A percentile compares a stretch with the other conserved stretches of the same genome.
Conservation (phyloP, 2,113 vertebrate species). For the Gadus macrocephalus region DNA sequence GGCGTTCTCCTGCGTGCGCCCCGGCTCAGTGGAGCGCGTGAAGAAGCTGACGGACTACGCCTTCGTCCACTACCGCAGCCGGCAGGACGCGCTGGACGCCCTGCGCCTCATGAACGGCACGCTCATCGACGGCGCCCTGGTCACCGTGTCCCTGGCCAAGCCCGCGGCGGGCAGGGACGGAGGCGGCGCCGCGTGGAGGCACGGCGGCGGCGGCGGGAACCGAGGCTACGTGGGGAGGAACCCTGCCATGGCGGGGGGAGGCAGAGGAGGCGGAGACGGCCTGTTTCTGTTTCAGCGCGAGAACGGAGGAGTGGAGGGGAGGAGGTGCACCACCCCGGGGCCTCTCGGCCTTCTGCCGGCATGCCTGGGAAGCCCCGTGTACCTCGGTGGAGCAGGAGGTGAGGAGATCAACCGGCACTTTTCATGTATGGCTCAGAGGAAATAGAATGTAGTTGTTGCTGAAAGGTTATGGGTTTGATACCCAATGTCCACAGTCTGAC, state of each 20-base stretch:
- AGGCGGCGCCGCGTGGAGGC: neutral
- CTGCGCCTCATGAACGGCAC: slow-evolving; percentile 84
- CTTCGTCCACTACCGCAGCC: slow-evolving; percentile 89
- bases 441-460: too few species aligned
- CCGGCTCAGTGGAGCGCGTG: slow-evolving; percentile 86
- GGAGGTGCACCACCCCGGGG: neutral
- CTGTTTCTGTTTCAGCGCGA: slow-evolving; percentile 62
- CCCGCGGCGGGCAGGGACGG: slow-evolving; percentile 78
- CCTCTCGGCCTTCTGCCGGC: slow-evolving; percentile 53
- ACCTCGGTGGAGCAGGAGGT: neutral
- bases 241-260: slow-evolving; percentile 33
- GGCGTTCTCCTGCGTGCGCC: slow-evolving; percentile 86
- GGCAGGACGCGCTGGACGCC: slow-evolving; percentile 84
- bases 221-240: neutral
- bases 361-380: slow-evolving; percentile 63
- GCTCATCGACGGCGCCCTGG: slow-evolving; percentile 81
- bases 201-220: slow-evolving; percentile 12
- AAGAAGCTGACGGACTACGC: slow-evolving; percentile 94
- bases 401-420: too few species aligned
- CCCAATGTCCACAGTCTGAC: too few species aligned
- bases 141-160: slow-evolving; percentile 90
- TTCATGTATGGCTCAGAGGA: too few species aligned
- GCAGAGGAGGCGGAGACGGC: slow-evolving; percentile 23
- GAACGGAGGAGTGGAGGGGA: slow-evolving; percentile 42
- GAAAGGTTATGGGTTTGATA: too few species aligned